These are phyloP conservation scores for Dermatemys mawii DNA, from an alignment of 2,113 vertebrate species.

Conservation along the genomic window DNA sequence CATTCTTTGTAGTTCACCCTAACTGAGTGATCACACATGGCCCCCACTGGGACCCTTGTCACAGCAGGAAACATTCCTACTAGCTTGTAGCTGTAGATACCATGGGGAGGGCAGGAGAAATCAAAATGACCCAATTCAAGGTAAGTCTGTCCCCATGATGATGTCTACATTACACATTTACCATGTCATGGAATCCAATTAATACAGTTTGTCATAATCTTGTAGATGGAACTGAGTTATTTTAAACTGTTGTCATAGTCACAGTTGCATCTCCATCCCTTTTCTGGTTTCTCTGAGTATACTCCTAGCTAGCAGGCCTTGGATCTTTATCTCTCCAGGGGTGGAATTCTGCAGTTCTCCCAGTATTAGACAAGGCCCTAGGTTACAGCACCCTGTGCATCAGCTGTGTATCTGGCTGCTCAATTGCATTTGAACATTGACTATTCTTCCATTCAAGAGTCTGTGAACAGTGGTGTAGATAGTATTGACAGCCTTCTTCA, in stretches of 20 bases:
- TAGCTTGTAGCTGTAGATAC: conserved; percentile 20
- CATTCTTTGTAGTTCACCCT: no score
- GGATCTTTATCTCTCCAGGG: not conserved
- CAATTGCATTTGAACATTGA: not conserved
- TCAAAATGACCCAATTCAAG: not conserved
- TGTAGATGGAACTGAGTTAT: not conserved
- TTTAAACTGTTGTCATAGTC: conserved; percentile 25
- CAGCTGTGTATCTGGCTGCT: not conserved
- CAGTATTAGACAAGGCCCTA: not conserved
- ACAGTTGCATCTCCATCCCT: not conserved
- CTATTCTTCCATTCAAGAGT: not conserved
- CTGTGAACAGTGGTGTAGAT: not conserved
- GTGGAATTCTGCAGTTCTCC: not conserved
- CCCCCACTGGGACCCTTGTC: no score
- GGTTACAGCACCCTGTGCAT: not conserved
- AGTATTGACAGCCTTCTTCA: not conserved
- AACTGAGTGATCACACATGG: no score
- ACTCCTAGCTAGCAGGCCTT: not conserved
- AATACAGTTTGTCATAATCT: conserved; percentile 19
- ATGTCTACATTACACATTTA: conserved; percentile 14
- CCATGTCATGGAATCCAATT: conserved; percentile 12
- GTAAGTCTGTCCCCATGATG: conserved; percentile 12
- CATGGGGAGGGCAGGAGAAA: not conserved
- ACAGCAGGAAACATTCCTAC: not conserved
- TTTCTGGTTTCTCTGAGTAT: not conserved